A percentile compares a stretch with the other conserved stretches of the same genome.
phyloP scores from a whole-genome alignment of 2,888 invertebrate species.

The Epirrhoe alternata region DNA sequence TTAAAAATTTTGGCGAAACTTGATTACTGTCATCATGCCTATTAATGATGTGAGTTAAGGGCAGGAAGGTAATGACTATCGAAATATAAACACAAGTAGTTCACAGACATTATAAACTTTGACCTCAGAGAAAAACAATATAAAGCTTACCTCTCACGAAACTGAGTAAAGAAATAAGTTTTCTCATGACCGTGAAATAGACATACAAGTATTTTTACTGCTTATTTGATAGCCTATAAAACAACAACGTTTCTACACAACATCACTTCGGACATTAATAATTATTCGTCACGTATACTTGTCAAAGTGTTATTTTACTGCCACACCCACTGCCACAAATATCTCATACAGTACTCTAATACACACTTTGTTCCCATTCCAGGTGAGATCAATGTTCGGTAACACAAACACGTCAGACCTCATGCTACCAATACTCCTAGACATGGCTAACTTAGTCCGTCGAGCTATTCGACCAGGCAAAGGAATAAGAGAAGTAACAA shows the following conservation, averaged over 20 bases:
- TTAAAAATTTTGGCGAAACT: too few relatives aligned
- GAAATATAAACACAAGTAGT: neutral
- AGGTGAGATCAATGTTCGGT: conserved; percentile 86
- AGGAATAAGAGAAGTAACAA: conserved; percentile 67
- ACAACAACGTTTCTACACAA: neutral
- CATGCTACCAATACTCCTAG: conserved; percentile 87
- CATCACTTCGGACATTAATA: neutral
- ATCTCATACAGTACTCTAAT: conserved; percentile 12
- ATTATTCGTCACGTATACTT: neutral
- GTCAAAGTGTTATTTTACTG: too few relatives aligned
- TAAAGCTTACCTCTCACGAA: conserved; percentile 42
- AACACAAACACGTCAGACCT: conserved; percentile 84
- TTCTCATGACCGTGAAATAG: conserved; percentile 64
- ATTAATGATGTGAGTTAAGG: too few relatives aligned
- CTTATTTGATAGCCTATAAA: conserved; percentile 17
- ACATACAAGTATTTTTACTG: conserved; percentile 25
- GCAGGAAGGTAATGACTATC: neutral
- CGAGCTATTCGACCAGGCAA: conserved; percentile 76
- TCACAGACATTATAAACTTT: conserved; percentile 7
- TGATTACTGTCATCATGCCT: too few relatives aligned
- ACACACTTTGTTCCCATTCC: conserved; percentile 52
- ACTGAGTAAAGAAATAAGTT: conserved; percentile 49
- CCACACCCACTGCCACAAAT: neutral
- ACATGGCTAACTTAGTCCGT: conserved; percentile 87
- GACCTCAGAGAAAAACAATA: conserved; percentile 36